Conservation (phyloP, 2,888 invertebrate genomes). For the Dione juno region DNA sequence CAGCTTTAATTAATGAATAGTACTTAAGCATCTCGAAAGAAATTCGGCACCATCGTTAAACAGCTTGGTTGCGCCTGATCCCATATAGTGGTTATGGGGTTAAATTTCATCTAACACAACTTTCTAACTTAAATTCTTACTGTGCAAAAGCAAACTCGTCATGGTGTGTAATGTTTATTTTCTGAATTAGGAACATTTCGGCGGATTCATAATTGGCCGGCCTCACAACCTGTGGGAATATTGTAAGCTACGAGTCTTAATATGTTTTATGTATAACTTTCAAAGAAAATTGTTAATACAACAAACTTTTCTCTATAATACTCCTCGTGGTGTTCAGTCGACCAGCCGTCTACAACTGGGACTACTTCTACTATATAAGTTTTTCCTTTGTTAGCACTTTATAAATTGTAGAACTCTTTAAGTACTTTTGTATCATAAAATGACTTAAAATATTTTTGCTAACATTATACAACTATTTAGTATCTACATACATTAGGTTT, state of each 20-base stretch:
- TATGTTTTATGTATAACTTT: slow-evolving; percentile 31
- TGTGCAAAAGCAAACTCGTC: too few species aligned
- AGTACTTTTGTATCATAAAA: not conserved
- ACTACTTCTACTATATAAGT: slow-evolving; percentile 14
- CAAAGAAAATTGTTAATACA: slow-evolving; percentile 27
- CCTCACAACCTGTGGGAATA: slow-evolving; percentile 18
- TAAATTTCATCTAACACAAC: too few species aligned
- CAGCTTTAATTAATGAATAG: too few species aligned
- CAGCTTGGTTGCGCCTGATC: too few species aligned
- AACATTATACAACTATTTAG: not conserved
- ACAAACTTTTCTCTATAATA: slow-evolving; percentile 28
- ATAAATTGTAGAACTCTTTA: not conserved
- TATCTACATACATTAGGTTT: too few species aligned
- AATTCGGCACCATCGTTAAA: too few species aligned
- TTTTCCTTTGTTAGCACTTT: slow-evolving; percentile 4
- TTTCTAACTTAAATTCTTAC: too few species aligned
- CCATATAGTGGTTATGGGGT: too few species aligned
- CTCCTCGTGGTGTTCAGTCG: slow-evolving; percentile 4
- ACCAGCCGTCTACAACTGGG: slow-evolving; percentile 25
- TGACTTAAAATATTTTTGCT: not conserved
- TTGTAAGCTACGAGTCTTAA: slow-evolving; percentile 22
- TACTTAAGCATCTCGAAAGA: too few species aligned
- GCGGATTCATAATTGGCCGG: slow-evolving; percentile 1
- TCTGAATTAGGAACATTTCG: slow-evolving; percentile 1
- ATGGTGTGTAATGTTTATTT: not conserved